These are phyloP conservation scores for Biston betularia DNA, from an alignment of 2,888 invertebrate genomes.

Conservation along the genomic window DNA sequence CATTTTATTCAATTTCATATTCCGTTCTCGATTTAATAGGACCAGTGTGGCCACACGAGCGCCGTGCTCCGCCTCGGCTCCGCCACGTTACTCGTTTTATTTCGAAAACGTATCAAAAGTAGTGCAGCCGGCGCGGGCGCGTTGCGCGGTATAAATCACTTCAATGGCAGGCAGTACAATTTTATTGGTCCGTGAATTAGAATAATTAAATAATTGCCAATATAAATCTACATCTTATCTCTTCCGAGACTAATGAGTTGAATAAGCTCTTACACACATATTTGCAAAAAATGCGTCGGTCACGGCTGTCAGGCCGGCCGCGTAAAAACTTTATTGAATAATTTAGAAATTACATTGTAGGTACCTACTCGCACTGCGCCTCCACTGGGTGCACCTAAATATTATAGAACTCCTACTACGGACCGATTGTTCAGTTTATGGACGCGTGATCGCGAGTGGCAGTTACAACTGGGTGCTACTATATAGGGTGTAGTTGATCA, in stretches of 20 bases:
- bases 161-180: neutral
- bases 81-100: neutral
- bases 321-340: conserved; percentile 18
- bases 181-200: neutral
- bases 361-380: neutral
- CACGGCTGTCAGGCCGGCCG: neutral
- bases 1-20: conserved; percentile 3
- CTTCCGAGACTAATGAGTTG: too few relatives aligned
- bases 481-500: too few relatives aligned
- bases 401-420: too few relatives aligned
- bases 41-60: neutral
- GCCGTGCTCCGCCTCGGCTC: too few relatives aligned
- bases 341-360: neutral
- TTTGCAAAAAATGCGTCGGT: too few relatives aligned
- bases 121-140: neutral
- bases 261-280: too few relatives aligned
- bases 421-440: too few relatives aligned
- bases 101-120: neutral
- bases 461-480: too few relatives aligned
- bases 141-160: neutral
- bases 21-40: neutral
- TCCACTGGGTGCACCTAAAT: too few relatives aligned
- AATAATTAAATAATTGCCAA: neutral
- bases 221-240: neutral
- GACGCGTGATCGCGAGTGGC: too few relatives aligned